phyloP scores from a whole-genome alignment of 30 jellyfish, hydroid and myxozoan genomes.

The Catostylus mosaicus region DNA sequence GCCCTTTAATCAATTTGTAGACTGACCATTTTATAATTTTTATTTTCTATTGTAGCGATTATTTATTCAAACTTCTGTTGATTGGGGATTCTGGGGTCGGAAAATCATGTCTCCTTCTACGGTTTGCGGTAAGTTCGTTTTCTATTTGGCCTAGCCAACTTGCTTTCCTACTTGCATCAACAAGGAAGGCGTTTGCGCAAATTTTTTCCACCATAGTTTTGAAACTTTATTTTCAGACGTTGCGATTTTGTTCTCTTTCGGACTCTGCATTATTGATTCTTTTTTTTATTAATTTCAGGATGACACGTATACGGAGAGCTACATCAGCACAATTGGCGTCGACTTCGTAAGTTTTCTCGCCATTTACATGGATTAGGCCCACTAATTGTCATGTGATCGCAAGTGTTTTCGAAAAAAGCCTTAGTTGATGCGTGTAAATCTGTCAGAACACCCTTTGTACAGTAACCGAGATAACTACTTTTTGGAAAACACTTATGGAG shows the following conservation, averaged over 20 bases:
- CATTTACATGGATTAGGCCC: not conserved
- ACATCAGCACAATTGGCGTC: slow-evolving; percentile 99
- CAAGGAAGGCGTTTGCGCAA: slow-evolving; percentile 55
- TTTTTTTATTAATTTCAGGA: slow-evolving; percentile 62
- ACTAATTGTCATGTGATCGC: slow-evolving; percentile 1
- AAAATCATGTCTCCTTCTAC: slow-evolving; percentile 94
- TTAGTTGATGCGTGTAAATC: too few species aligned
- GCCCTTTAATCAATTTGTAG: not conserved
- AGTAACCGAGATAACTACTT: too few species aligned
- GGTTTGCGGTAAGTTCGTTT: slow-evolving; percentile 94
- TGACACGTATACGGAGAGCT: slow-evolving; percentile 99
- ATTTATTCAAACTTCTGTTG: slow-evolving; percentile 90
- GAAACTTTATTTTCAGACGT: not conserved
- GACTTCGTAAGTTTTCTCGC: slow-evolving; percentile 92
- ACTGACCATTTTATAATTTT: slow-evolving; percentile 5
- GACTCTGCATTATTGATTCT: not conserved
- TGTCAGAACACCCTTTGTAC: too few species aligned
- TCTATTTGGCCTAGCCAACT: not conserved
- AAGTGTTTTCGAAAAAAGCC: not conserved
- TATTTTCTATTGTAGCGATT: slow-evolving; percentile 83
- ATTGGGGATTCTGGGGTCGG: slow-evolving; percentile 99
- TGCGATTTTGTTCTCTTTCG: too few species aligned
- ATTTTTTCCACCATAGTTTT: not conserved
- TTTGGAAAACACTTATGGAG: too few species aligned
- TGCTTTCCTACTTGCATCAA: not conserved